Evolutionary conservation across 1,140 invertebrate genomes (phyloP), one percentile per base, ranked within the genome.

Genomic region (Microplitis mediator): DNA sequence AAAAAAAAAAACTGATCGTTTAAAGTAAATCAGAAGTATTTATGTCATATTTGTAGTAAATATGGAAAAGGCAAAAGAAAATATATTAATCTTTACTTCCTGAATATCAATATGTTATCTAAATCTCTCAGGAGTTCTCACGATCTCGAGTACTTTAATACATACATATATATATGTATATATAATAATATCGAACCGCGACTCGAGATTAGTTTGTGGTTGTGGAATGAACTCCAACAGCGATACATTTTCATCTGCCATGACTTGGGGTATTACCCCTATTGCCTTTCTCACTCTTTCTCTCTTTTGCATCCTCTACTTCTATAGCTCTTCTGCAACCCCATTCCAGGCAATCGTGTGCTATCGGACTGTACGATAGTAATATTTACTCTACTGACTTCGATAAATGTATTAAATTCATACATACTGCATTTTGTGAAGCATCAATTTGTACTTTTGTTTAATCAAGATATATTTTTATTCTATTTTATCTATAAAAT

Each of bases 61-160:
- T 23, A 45, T 31, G 5, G 13, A 50, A 39, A 36, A 35, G 32
- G 11, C 50, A 64, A 69, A 45, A 39, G 32, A 35, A 60, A 70
- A 73, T 61, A 73, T 77, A 79, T 80, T 79, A 80, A 80, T 79
- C 78, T 80, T 78, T 79, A 78, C 75, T 69, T 61, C 73, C 74
- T 69, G 74, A 72, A 78, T 79, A 79, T 78, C 79, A 72, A 80
- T 79, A 78, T 72, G 75, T 80, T 80, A 79, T 75, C 79, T 71
- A 71, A 78, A 77, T 73, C 77, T 78, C 78, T 78, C 77, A 75
- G 77, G 78, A 45, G 11, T 45, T 6, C 39, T 23, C 52, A 56
- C n/a, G 52, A 56, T 14, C n/a, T 14, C 32, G 14, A 60, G 67
- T 61, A 5, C 35, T 36, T 16, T 60, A 36, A 45, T 65, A 74